Evolutionary conservation across 2,797 vertebrate genomes (phyloP).

Genomic region (Enoplosus armatus): DNA sequence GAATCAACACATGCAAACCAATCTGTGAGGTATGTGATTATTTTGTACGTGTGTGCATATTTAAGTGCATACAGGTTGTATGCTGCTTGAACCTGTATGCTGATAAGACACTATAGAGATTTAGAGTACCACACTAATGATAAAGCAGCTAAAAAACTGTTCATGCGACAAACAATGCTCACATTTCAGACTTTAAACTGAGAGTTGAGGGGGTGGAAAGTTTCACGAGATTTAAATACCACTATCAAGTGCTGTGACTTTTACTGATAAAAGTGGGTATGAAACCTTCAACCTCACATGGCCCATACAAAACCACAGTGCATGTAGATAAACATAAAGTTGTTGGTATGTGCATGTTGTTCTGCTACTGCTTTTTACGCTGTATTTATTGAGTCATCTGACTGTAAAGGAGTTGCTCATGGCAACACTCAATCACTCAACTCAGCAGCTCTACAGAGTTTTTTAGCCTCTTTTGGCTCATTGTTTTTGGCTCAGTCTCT

Average conservation of each 20-base stretch:
- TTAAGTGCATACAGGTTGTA: no score
- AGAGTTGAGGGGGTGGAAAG: not conserved
- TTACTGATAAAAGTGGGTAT: not conserved
- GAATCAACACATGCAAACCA: no score
- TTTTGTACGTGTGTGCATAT: not conserved
- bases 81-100: not conserved
- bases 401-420: not conserved
- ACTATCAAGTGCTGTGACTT: not conserved
- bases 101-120: not conserved
- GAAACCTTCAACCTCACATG: not conserved
- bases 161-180: not conserved
- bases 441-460: not conserved
- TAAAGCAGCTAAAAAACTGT: not conserved
- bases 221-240: not conserved
- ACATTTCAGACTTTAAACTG: not conserved
- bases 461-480: not conserved
- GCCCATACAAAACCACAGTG: not conserved
- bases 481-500: not conserved
- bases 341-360: not conserved
- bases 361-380: not conserved
- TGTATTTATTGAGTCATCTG: not conserved
- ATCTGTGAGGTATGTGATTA: not conserved
- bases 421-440: not conserved
- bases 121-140: not conserved
- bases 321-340: no score